Evolutionary conservation across 2,113 vertebrate genomes (phyloP), one percentile per base, ranked within the genome.

Genomic region (Rynchops niger): DNA sequence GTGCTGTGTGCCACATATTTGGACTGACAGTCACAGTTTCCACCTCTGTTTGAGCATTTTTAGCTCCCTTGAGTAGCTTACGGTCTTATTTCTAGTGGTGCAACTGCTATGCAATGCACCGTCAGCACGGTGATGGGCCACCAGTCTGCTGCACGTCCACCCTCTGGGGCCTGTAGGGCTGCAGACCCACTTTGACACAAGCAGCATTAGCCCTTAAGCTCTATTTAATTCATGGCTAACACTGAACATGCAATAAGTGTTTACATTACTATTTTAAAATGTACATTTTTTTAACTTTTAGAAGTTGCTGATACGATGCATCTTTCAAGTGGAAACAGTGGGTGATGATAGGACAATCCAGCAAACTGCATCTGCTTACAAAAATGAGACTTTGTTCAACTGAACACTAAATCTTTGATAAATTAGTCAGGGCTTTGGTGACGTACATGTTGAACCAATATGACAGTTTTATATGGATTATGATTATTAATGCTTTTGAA

Each of bases 381-480:
- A 95, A 96, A 96, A 95, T 92, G 90, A 97, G 89, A 95, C 96
- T 98, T 96, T 95, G 86, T 96, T 96, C 86, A 56, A 65, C 70
- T 38, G 92, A 94, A 93, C 79, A 87, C 89, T 98, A 97, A 96
- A 97, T 96, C 97, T 98, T 97, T 97, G 98, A 98, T 97, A 97
- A 98, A 98, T 98, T 94, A 98, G 91, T 72, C 92, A 79, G 86
- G 90, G 96, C 97, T 97, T 97, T 98, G 95, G 94, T 96, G 97
- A 98, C 96, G 96, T 96, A 96, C 94, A 96, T 97, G 97, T 96
- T 98, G 97, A 98, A 97, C 95, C 95, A 87, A 97, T 97, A 96
- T 97, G 98, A 98, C 98, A 98, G 97, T 98, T 98, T 98, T 98
- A 98, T 98, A 97, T 74, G 96, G 95, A 96, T 98, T 96, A 77